Evolutionary conservation across 1,140 invertebrate species (phyloP), one percentile per base, ranked within the genome.

Genomic region (Araneus ventricosus): DNA sequence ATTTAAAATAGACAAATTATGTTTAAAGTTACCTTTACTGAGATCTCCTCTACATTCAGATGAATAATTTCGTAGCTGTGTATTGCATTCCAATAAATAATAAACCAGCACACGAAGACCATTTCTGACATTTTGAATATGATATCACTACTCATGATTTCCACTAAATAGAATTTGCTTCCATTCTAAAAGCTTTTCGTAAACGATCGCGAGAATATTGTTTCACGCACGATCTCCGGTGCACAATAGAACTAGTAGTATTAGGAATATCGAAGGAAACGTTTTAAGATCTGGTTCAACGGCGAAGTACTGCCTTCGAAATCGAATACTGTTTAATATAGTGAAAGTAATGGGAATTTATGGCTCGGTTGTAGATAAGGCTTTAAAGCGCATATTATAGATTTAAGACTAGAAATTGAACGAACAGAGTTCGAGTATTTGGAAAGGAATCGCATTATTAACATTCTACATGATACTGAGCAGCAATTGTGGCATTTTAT

Each of bases 51-150:
- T 14, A 30, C 27, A 5, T 20, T 27, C 3, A n/a, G 7, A 24
- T 10, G 63, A 2, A 67, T 27, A 67, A 67, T 52, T 52, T 24
- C 63, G 4, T 27, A 67, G 7, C n/a, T 67, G 10, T 67, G 8
- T 67, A 67, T 27, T 67, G n/a, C 63, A 67, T 67, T 67, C 45
- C 45, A 30, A 67, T 67, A 67, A 67, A 67, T 75, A n/a, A 63
- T 63, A 20, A 24, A 63, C n/a, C 59, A 63, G 1, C 7, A n/a
- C 24, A n/a, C 59, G 6, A 75, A 75, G 17, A 14, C 20, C 8
- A 75, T 75, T 75, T 37, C 14, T n/a, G 59, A 6, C 59, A 63
- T 63, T 63, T 63, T 20, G 30, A 75, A 34, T 75, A 22, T 22
- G 70, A 34, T 75, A 22, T 37, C 30, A 20, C 30, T 75, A 14